Conservation (phyloP, 1,140 invertebrate genomes). For the Ceratosolen solmsi region DNA sequence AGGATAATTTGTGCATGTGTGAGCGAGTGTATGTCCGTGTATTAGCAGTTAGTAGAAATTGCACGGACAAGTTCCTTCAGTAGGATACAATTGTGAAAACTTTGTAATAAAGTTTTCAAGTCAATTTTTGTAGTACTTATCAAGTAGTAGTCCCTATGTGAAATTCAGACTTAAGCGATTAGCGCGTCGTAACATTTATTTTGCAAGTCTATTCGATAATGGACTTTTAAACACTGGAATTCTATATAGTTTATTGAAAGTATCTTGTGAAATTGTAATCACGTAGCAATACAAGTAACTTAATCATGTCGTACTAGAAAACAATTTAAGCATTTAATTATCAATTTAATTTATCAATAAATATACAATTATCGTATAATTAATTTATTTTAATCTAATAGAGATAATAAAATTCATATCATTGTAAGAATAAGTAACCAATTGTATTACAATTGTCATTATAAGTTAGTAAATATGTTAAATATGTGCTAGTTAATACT, state of each 20-base stretch:
- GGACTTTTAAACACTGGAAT: neutral
- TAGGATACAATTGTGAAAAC: constrained; percentile 51
- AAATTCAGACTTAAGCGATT: constrained; percentile 8
- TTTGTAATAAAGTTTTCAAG: constrained; percentile 43
- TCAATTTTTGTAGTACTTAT: constrained; percentile 42
- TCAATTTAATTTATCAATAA: constrained; percentile 21
- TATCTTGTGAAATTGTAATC: too few species aligned
- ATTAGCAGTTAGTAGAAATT: constrained; percentile 53
- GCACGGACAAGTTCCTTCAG: constrained; percentile 53
- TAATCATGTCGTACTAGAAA: neutral
- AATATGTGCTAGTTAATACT: too few species aligned
- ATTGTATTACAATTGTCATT: neutral
- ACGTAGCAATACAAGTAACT: constrained; percentile 35
- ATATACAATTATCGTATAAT: constrained; percentile 14
- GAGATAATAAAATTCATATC: constrained; percentile 35
- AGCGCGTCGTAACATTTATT: constrained; percentile 25
- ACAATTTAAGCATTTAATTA: constrained; percentile 12
- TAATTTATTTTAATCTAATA: constrained; percentile 38
- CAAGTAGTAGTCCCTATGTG: constrained; percentile 20
- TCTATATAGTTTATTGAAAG: neutral
- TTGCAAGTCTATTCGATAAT: neutral
- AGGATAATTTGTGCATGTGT: constrained; percentile 45
- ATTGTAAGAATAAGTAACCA: constrained; percentile 30
- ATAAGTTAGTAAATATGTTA: constrained; percentile 14
- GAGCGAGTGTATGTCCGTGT: constrained; percentile 49